Evolutionary conservation across 1,140 invertebrate genomes (phyloP), one percentile per base, ranked within the genome.

Genomic region (Melipona quadrifasciata): DNA sequence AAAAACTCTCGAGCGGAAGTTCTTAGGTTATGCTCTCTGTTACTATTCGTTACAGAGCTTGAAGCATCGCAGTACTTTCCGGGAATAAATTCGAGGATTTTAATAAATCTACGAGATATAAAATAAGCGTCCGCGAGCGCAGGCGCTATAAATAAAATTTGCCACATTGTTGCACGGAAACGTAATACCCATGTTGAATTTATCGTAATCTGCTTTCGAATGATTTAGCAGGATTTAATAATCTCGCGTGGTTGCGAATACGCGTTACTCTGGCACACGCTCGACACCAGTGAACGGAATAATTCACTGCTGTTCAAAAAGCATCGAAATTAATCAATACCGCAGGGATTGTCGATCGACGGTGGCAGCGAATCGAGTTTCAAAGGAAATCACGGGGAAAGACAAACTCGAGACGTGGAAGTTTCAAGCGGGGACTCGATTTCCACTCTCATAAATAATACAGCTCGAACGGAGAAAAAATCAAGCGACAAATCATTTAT

Each of bases 191-290:
- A 21, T 6, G 19, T 47, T 24, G 39, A n/a, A 71, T 47, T 71
- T 47, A 47, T 71, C 27, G 24, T n/a, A n/a, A 71, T 47, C 1
- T 19, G 39, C 39, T 47, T 34, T 5, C n/a, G 68, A 71, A 47
- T n/a, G 68, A 47, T 71, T 24, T 24, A 71, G 19, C 16, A 19
- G 68, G 39, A 71, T 71, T 71, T 39, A 71, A 71, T 71, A 71
- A 47, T 71, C 24, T 24, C 10, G 2, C 0, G 10, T 16, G 65
- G 31, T 8, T 19, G 31, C 24, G 19, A 21, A 61, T 24, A n/a
- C 5, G 17, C 17, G 55, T 57, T 57, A 19, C 19, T 55, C 17
- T 19, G 14, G 17, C 39, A 47, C 39, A 47, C 39, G 0, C 0
- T 47, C 39, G 0, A 47, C 39, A 47, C 6, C 39, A 47, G 6